A percentile compares a stretch with the other conserved stretches of the same genome.
These are phyloP conservation scores for Pollachius pollachius DNA, from an alignment of 2,113 vertebrate species.

Conservation along the genomic window DNA sequence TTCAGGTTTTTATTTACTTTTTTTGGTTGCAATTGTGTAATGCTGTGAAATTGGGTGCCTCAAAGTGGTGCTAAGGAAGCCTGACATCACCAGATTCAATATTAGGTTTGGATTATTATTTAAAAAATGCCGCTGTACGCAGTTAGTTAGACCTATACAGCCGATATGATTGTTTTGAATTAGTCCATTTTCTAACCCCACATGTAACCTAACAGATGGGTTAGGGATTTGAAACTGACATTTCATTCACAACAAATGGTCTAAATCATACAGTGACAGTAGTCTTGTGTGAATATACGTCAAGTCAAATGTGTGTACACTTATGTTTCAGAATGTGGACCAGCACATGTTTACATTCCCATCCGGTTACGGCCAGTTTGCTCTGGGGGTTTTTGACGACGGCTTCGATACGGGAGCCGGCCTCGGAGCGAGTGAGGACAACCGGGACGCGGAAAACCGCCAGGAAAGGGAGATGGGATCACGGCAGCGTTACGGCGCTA, in stretches of 20 bases:
- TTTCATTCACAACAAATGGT: no score
- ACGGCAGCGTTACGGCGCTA: constrained; percentile 84
- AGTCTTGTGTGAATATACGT: no score
- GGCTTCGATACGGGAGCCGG: constrained; percentile 84
- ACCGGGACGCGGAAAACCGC: constrained; percentile 83
- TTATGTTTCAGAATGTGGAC: constrained; percentile 76
- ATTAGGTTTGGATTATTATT: no score
- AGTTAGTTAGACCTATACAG: no score
- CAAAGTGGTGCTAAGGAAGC: no score
- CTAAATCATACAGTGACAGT: no score
- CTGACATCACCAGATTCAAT: no score
- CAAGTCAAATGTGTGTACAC: constrained; percentile 1
- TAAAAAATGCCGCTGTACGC: no score
- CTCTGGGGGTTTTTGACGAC: constrained; percentile 90
- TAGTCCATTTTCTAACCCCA: no score
- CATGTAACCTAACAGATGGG: background rate
- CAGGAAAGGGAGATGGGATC: constrained; percentile 87
- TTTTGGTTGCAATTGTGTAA: no score
- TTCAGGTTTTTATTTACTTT: constrained; percentile 75
- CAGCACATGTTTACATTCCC: constrained; percentile 86
- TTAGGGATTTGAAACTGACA: no score
- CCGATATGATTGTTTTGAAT: background rate
- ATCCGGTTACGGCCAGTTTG: constrained; percentile 87
- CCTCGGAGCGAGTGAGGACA: constrained; percentile 75
- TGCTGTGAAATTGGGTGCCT: no score